Evolutionary conservation across 2,888 invertebrate species (phyloP).

Genomic region (Drosophila kambysellisi): DNA sequence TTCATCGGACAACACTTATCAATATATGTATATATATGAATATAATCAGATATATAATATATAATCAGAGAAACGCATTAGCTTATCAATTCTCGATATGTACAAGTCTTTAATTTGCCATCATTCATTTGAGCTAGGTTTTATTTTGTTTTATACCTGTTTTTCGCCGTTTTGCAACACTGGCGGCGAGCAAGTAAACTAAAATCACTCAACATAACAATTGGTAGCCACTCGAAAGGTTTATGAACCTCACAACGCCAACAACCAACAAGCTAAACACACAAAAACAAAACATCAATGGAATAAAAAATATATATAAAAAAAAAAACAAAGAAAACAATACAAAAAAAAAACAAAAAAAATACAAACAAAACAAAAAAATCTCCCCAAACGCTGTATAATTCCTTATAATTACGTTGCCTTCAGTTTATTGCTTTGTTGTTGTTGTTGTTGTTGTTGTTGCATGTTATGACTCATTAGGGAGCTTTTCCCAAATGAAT

Average conservation of each 20-base stretch:
- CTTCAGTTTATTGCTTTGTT: slow-evolving; percentile 29
- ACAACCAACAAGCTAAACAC: slow-evolving; percentile 14
- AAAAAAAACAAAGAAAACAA: slow-evolving; percentile 6
- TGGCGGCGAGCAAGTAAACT: slow-evolving; percentile 9
- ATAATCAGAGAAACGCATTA: not conserved
- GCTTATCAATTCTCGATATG: not conserved
- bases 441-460: slow-evolving; percentile 15
- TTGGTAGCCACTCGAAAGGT: slow-evolving; percentile 63
- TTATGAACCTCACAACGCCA: slow-evolving; percentile 48
- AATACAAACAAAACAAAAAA: not conserved
- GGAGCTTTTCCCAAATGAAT: slow-evolving; percentile 36
- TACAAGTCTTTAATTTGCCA: not conserved
- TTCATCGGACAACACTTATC: not conserved
- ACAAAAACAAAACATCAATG: slow-evolving; percentile 2
- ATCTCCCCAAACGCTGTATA: slow-evolving; percentile 33
- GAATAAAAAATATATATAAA: not conserved
- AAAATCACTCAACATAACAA: slow-evolving; percentile 39
- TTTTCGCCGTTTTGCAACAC: not conserved
- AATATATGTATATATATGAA: not conserved
- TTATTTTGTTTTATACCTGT: too few species aligned
- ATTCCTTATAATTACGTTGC: slow-evolving; percentile 59
- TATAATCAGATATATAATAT: too few species aligned
- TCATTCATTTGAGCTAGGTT: not conserved
- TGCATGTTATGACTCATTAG: slow-evolving; percentile 34
- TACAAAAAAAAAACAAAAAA: slow-evolving; percentile 2